phyloP scores from a whole-genome alignment of 2,797 vertebrate species.

The Gymnopithys bicolor region DNA sequence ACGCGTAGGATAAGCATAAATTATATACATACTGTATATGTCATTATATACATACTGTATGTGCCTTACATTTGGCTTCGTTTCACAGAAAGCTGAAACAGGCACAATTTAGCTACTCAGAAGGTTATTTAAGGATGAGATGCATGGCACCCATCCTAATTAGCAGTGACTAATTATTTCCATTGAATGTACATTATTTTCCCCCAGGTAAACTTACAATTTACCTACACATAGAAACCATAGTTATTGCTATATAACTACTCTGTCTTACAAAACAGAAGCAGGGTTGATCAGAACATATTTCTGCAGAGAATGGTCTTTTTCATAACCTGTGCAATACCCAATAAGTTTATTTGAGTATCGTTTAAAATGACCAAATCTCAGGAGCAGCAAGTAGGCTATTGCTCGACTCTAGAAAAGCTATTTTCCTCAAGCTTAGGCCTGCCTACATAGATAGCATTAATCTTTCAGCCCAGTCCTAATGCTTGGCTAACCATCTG shows the following conservation, averaged over 20 bases:
- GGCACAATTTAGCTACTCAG: background rate
- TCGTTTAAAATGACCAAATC: background rate
- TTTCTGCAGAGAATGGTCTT: accelerated
- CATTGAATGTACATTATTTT: background rate
- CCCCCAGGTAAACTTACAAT: background rate
- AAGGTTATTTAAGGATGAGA: background rate
- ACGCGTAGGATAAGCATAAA: background rate
- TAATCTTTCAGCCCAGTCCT: background rate
- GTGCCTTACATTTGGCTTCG: background rate
- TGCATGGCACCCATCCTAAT: background rate
- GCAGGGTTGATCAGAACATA: background rate
- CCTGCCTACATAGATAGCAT: background rate
- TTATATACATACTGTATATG: accelerated
- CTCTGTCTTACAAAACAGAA: background rate
- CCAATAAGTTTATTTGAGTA: background rate
- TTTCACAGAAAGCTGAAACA: background rate
- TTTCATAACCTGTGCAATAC: background rate
- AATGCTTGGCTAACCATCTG: background rate
- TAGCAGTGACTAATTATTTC: slow-evolving; percentile 21
- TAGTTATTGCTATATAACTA: background rate
- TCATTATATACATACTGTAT: background rate
- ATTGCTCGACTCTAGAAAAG: background rate
- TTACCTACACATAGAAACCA: background rate
- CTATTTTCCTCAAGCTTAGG: background rate
- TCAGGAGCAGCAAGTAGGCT: background rate